phyloP scores from a whole-genome alignment of 2,888 invertebrate genomes.

The Pseudococcus jackbeardsleyi region DNA sequence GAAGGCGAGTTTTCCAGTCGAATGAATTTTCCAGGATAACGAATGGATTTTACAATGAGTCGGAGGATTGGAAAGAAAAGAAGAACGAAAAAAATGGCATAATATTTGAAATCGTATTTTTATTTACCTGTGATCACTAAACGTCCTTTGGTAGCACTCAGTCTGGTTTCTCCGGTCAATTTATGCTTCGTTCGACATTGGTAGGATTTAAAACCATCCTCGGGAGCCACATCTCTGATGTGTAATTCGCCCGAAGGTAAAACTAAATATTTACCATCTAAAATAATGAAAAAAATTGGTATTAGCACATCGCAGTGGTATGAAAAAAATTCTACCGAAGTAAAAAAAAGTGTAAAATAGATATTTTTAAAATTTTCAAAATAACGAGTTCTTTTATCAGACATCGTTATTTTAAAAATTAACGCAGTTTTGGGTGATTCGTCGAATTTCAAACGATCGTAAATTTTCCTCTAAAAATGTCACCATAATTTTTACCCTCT shows the following conservation, averaged over 20 bases:
- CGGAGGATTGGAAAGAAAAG: slow-evolving; percentile 20
- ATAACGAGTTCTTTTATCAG: not conserved
- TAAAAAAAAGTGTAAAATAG: not conserved
- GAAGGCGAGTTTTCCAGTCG: not conserved
- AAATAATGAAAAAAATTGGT: slow-evolving; percentile 62
- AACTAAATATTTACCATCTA: slow-evolving; percentile 96
- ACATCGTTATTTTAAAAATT: not conserved
- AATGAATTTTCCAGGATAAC: slow-evolving; percentile 31
- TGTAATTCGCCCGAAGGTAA: slow-evolving; percentile 95
- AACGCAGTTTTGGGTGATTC: not conserved
- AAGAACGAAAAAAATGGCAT: slow-evolving; percentile 18
- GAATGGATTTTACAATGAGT: slow-evolving; percentile 8
- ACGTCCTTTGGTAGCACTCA: slow-evolving; percentile 93
- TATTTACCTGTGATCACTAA: slow-evolving; percentile 92
- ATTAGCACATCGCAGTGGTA: not conserved
- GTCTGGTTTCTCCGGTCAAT: slow-evolving; percentile 90
- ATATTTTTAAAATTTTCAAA: not conserved
- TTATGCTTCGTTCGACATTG: slow-evolving; percentile 95
- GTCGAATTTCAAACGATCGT: not conserved
- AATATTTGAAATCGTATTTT: not conserved
- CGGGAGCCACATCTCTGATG: slow-evolving; percentile 93
- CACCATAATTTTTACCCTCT: not conserved
- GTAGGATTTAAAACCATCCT: slow-evolving; percentile 94
- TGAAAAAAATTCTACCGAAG: too few species aligned
- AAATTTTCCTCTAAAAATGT: not conserved